Evolutionary conservation across 2,113 vertebrate species (phyloP).

Genomic region (Vidua chalybeata): DNA sequence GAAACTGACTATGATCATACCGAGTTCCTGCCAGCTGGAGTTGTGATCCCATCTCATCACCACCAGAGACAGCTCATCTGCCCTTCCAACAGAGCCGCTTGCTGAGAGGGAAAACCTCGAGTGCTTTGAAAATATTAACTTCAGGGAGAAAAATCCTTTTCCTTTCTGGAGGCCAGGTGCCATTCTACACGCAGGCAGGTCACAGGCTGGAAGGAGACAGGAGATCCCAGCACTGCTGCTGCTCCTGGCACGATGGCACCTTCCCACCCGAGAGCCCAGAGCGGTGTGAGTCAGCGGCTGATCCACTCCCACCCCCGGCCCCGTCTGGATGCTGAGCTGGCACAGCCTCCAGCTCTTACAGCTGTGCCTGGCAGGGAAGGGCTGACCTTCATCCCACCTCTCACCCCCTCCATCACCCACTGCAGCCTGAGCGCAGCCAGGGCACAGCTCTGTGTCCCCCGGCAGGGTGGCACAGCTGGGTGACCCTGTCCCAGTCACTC

Average conservation of each 20-base stretch:
- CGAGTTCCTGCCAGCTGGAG: neutral
- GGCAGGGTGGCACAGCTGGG: neutral
- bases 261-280: neutral
- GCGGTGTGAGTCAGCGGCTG: neutral
- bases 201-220: neutral
- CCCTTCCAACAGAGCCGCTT: neutral
- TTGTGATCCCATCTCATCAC: neutral
- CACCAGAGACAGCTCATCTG: neutral
- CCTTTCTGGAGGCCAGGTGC: neutral
- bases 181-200: rapidly evolving
- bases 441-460: neutral
- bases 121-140: neutral
- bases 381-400: neutral
- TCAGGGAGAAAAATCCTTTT: neutral
- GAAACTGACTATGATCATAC: neutral
- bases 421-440: neutral
- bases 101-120: neutral
- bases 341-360: neutral
- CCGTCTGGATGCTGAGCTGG: neutral
- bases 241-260: neutral
- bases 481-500: rapidly evolving
- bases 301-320: neutral
- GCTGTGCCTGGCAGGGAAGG: neutral
- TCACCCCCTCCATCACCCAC: neutral
- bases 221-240: neutral